Evolutionary conservation across 1,140 invertebrate species (phyloP).

Genomic region (Arctopsyche grandis): DNA sequence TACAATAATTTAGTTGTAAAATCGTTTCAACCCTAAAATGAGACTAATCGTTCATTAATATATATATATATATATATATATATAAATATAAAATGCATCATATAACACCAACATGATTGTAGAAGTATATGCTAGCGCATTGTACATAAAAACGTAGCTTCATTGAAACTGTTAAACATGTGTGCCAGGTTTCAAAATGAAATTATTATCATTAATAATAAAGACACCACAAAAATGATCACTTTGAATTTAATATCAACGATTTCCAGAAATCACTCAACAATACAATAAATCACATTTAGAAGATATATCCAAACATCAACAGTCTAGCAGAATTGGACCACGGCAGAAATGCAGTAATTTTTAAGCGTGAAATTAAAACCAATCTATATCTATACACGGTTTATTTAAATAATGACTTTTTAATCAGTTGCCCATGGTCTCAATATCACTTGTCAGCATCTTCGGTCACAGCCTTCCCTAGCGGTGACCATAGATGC

Average conservation of each 20-base stretch:
- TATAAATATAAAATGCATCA: constrained; percentile 12
- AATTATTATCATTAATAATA: not conserved
- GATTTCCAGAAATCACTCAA: not conserved
- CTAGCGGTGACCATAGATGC: constrained; percentile 2
- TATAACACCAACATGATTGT: constrained; percentile 10
- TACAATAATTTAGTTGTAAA: not conserved
- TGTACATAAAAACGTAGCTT: not conserved
- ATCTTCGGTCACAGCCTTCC: not conserved
- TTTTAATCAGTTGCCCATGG: constrained; percentile 4
- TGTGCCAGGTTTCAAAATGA: not conserved
- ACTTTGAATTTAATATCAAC: not conserved
- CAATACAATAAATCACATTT: not conserved
- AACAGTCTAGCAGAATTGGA: constrained; percentile 1
- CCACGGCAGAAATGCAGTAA: constrained; percentile 26
- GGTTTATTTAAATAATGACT: constrained; percentile 36
- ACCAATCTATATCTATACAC: constrained; percentile 14
- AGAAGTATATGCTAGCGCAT: not conserved
- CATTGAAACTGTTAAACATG: not conserved
- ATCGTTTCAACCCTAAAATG: not conserved
- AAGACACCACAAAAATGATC: not conserved
- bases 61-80: too few relatives aligned
- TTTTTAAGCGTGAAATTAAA: constrained; percentile 16
- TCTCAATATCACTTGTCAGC: constrained; percentile 36
- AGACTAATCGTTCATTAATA: not conserved
- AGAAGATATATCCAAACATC: not conserved